Evolutionary conservation across 2,888 invertebrate species (phyloP).

Genomic region (Melipona beecheii): DNA sequence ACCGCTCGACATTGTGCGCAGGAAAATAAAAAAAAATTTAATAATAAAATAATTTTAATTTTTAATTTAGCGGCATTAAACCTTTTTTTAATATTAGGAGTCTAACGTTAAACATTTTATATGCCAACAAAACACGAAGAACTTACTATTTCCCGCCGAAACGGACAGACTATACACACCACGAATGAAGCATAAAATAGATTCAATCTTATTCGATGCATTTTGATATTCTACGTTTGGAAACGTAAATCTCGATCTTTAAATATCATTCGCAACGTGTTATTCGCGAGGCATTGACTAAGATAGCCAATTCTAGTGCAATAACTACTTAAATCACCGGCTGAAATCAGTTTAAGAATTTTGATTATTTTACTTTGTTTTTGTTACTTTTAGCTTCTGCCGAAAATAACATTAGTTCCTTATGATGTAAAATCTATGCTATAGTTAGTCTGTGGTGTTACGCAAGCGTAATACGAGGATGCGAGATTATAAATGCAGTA

Average conservation of each 20-base stretch:
- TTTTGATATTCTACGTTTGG: too few relatives aligned
- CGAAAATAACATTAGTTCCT: background rate
- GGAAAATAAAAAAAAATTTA: background rate
- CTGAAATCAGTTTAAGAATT: too few relatives aligned
- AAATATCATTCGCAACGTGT: too few relatives aligned
- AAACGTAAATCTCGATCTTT: too few relatives aligned
- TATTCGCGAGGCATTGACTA: too few relatives aligned
- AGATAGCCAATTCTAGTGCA: too few relatives aligned
- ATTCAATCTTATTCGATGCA: too few relatives aligned
- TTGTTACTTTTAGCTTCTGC: background rate
- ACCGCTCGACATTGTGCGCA: constrained; percentile 20
- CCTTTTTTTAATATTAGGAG: background rate
- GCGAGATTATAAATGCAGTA: constrained; percentile 69
- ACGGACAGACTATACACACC: background rate
- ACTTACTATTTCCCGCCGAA: constrained; percentile 22
- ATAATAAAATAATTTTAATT: background rate
- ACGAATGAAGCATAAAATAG: background rate
- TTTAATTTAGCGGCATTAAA: too few relatives aligned
- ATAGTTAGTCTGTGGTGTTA: constrained; percentile 2
- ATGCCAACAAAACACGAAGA: background rate
- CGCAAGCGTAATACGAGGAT: constrained; percentile 46
- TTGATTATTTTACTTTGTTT: background rate
- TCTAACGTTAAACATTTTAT: background rate
- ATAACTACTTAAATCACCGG: too few relatives aligned
- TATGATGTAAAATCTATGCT: background rate